phyloP scores from a whole-genome alignment of 2,888 invertebrate species.

The Aspidiotus destructor region DNA sequence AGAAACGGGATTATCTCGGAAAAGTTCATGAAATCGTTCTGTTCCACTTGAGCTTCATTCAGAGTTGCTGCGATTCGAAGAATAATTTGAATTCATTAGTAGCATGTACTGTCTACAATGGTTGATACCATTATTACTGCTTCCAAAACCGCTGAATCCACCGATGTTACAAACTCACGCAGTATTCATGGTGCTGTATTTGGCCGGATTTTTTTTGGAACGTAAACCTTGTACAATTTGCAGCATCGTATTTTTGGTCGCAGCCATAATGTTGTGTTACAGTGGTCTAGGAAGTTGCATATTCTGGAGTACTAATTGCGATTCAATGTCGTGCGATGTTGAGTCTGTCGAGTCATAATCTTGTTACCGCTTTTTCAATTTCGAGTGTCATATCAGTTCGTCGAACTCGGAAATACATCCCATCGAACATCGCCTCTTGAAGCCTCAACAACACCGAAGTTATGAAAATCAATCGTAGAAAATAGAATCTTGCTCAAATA shows the following conservation, averaged over 20 bases:
- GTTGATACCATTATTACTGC: conserved; percentile 90
- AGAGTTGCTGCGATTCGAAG: too few species aligned
- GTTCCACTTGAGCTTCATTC: too few species aligned
- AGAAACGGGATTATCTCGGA: too few species aligned
- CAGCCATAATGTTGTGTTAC: conserved; percentile 90
- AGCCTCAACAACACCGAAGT: too few species aligned
- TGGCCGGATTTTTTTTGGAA: conserved; percentile 93
- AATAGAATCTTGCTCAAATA: too few species aligned
- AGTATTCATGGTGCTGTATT: conserved; percentile 92
- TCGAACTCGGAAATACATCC: too few species aligned
- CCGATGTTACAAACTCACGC: conserved; percentile 91
- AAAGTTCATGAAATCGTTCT: too few species aligned
- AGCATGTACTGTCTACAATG: conserved; percentile 93
- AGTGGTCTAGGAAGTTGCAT: conserved; percentile 91
- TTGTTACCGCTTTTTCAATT: neutral
- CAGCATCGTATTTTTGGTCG: conserved; percentile 85
- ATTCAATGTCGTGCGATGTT: conserved; percentile 46
- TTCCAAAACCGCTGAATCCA: conserved; percentile 96
- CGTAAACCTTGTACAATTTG: conserved; percentile 96
- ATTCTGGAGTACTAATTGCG: conserved; percentile 77
- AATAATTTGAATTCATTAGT: too few species aligned
- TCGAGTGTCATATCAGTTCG: too few species aligned
- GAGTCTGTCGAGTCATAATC: conserved; percentile 41
- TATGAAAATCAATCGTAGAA: too few species aligned
- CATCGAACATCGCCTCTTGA: too few species aligned